phyloP scores from a whole-genome alignment of 2,888 invertebrate genomes.

The Ganaspis brasiliensis region DNA sequence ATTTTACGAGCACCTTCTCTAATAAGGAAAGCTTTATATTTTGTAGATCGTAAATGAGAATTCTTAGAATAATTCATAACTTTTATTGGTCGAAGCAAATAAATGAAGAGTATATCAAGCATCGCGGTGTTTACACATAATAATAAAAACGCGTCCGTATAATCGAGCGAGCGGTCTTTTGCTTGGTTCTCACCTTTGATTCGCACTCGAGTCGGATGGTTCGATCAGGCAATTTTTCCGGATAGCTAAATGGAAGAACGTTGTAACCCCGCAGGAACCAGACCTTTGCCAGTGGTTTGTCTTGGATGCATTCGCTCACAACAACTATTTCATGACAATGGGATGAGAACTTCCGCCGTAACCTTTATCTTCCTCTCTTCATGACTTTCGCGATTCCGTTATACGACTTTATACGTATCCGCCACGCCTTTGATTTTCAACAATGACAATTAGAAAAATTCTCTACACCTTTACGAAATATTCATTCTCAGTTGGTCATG shows the following conservation, averaged over 20 bases:
- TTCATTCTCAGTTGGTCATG: no score
- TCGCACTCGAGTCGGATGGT: constrained; percentile 35
- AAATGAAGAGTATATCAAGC: not conserved
- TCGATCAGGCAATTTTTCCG: constrained; percentile 65
- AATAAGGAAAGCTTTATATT: not conserved
- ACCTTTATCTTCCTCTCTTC: constrained; percentile 53
- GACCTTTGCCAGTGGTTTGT: constrained; percentile 65
- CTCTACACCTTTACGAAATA: no score
- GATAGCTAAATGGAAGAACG: constrained; percentile 79
- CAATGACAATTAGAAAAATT: not conserved
- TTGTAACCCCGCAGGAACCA: constrained; percentile 68
- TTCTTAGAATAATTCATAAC: not conserved
- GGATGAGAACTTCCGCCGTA: constrained; percentile 69
- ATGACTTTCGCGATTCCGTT: constrained; percentile 54
- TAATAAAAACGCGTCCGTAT: constrained; percentile 27
- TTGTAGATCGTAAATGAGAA: not conserved
- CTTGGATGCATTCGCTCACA: constrained; percentile 65
- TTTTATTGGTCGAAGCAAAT: not conserved
- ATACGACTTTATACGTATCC: constrained; percentile 53
- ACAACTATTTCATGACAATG: constrained; percentile 67
- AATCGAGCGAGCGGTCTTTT: constrained; percentile 19
- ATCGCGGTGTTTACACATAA: constrained; percentile 14
- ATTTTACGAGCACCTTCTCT: not conserved
- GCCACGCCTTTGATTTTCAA: constrained; percentile 32
- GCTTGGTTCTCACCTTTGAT: constrained; percentile 44